Base-by-base conservation (phyloP, 2,888 invertebrate species). In the Plutella xylostella region DNA sequence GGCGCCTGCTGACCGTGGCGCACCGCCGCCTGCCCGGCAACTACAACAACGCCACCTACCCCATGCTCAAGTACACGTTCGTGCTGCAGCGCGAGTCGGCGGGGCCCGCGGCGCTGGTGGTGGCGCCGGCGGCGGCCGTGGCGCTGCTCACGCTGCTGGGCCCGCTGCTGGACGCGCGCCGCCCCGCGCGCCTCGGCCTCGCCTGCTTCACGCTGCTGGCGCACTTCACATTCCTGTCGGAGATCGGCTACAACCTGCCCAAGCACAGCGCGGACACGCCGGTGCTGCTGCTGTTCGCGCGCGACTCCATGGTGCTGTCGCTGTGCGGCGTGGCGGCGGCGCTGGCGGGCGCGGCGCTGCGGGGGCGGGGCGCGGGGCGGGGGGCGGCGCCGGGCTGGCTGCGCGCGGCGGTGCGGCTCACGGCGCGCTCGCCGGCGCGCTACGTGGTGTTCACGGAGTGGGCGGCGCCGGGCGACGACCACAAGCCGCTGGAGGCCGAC, bases 231-330 rank as follows among this genome's bases (percentile, higher is more conserved):
- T 87, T 86, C 57, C 63, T 89, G 1, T 85, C 86, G 38, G 86
- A 88, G 61, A 67, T 90, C 14, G 85, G 86, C 14, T 88, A 86
- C 71, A 71, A 82, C 45, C 66, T 90, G 28, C 90, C 90, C 2
- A 76, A 85, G 48, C 86, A 87, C 58, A 89, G 89, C 45, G 66
- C 78, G 1, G 83, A 82, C 14, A 76, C 86, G 21, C 90, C 90
- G 1, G 79, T 87, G 45, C 74, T 90, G 47, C 53, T 83, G 46
- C 52, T 78, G 44, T 82, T 83, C 46, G 55, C 82, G 2, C 68
- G 80, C 17, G 82, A 82, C 50, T 83, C 83, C 1, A 79, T 82
- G 79, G 50, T 82, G 19, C 45, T 83, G 31, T 76, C 77, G 3
- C 49, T 82, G 48, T 52, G 60, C 15, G 71, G 65, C 4, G 70